Conservation (phyloP, 1,140 invertebrate genomes). For the Belonocnema kinseyi region DNA sequence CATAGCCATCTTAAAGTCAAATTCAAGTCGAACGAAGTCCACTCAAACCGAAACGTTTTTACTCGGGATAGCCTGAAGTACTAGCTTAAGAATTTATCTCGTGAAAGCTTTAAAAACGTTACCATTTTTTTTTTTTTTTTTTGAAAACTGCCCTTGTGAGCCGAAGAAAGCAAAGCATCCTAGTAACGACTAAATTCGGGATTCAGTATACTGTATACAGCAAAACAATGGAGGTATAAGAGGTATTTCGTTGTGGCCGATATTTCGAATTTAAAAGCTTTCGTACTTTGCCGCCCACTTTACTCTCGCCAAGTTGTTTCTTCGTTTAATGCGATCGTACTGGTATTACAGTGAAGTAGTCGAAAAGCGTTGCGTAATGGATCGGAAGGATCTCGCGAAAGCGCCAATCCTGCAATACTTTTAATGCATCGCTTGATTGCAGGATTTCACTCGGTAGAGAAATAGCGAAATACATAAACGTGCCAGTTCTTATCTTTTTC, state of each 20-base stretch:
- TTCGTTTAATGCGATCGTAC: not conserved
- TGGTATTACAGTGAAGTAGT: not conserved
- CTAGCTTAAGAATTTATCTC: not conserved
- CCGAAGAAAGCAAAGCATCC: not conserved
- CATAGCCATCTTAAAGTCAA: no score
- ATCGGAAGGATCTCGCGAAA: not conserved
- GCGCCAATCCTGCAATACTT: conserved; percentile 13
- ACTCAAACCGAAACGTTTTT: no score
- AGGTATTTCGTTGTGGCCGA: not conserved
- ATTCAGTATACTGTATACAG: not conserved
- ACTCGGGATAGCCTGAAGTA: no score
- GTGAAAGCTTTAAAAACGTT: not conserved
- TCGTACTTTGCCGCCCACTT: not conserved
- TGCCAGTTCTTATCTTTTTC: not conserved
- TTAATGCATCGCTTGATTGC: conserved; percentile 19
- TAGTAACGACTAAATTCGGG: conserved; percentile 1
- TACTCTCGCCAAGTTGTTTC: conserved; percentile 2
- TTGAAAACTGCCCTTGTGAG: not conserved
- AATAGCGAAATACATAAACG: not conserved
- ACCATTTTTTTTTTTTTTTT: not conserved
- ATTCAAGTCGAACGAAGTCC: no score
- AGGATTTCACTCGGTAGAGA: not conserved
- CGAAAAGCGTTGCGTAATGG: conserved; percentile 14
- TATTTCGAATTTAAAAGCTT: conserved; percentile 13
- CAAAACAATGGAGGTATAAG: not conserved